Conservation (phyloP, 2,888 invertebrate genomes). For the Desoria tigrina region DNA sequence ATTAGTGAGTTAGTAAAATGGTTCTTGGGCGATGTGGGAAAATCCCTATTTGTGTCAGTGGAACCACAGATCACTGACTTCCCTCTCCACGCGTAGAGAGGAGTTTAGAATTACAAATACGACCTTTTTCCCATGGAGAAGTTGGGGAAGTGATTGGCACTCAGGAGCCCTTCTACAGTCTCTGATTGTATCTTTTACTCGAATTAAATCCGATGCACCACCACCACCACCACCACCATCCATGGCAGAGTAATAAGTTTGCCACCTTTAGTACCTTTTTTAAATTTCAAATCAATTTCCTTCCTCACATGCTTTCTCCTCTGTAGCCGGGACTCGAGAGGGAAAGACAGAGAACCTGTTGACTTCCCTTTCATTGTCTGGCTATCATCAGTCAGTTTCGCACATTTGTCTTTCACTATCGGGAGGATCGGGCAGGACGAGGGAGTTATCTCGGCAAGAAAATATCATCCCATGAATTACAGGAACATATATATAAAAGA, state of each 20-base stretch:
- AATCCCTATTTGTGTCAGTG: too few relatives aligned
- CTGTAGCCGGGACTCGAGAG: too few relatives aligned
- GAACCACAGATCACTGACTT: too few relatives aligned
- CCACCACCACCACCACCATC: too few relatives aligned
- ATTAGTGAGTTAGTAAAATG: too few relatives aligned
- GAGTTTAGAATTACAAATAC: constrained; percentile 53
- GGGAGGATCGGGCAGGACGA: too few relatives aligned
- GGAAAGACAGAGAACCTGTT: constrained; percentile 28
- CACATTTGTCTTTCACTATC: too few relatives aligned
- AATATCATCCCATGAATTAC: constrained; percentile 2
- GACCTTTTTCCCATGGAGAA: constrained; percentile 39
- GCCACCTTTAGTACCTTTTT: constrained; percentile 40
- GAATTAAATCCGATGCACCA: constrained; percentile 15
- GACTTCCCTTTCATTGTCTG: constrained; percentile 17
- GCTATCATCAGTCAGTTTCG: constrained; percentile 9
- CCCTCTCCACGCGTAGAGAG: too few relatives aligned
- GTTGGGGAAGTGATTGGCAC: constrained; percentile 34
- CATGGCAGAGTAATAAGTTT: constrained; percentile 3
- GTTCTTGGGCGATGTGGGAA: too few relatives aligned
- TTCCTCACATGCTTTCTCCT: constrained; percentile 31
- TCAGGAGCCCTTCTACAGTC: constrained; percentile 23
- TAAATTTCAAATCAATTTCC: constrained; percentile 53
- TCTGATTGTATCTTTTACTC: constrained; percentile 19
- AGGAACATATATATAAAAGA: not conserved
- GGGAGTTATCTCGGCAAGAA: not conserved